Conservation (phyloP, 2,113 vertebrate species). For the Corydoras sp. region DNA sequence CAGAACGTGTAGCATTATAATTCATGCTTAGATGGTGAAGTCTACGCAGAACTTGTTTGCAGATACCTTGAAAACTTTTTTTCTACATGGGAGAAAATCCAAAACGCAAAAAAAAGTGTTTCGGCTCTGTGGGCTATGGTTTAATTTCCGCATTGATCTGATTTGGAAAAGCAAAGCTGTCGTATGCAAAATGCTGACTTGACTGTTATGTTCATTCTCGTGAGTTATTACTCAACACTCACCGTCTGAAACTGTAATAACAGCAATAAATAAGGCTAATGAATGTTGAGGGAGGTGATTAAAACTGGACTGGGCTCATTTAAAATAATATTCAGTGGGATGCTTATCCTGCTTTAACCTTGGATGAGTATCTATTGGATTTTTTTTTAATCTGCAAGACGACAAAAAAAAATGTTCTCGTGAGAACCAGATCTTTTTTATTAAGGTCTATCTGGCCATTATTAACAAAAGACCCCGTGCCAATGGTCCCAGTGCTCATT, state of each 20-base stretch:
- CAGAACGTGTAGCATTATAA: not conserved
- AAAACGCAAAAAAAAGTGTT: too few species aligned
- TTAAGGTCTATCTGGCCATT: not conserved
- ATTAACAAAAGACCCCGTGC: not conserved
- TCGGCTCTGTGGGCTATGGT: too few species aligned
- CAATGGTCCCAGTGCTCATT: not conserved
- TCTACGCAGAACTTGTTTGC: not conserved
- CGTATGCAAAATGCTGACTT: not conserved
- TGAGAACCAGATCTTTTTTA: not conserved
- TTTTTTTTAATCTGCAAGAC: conserved; percentile 4
- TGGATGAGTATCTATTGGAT: too few species aligned
- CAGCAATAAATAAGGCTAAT: not conserved
- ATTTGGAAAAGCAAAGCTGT: not conserved
- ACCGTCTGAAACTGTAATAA: not conserved
- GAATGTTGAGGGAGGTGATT: not conserved
- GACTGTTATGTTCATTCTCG: not conserved
- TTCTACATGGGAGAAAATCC: too few species aligned
- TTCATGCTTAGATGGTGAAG: not conserved
- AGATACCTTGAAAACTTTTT: not conserved
- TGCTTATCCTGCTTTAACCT: not conserved
- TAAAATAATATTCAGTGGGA: not conserved
- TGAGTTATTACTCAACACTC: not conserved
- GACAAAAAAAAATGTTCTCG: not conserved
- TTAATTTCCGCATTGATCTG: not conserved
- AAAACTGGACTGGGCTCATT: not conserved